Base-by-base conservation (phyloP, 2,888 invertebrate genomes). In the Tetropium fuscum region DNA sequence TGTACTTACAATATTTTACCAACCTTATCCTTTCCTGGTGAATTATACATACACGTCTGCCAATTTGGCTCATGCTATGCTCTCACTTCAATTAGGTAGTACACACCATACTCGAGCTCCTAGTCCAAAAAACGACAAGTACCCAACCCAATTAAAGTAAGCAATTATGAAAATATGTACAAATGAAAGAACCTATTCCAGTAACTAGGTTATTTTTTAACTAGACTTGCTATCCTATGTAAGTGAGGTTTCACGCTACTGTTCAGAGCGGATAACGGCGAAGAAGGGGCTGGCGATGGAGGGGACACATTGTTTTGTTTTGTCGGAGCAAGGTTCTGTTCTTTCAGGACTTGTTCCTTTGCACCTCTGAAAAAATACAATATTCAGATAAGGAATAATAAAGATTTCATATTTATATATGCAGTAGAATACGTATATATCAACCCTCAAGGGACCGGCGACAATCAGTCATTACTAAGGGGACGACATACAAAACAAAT, bases 331-430 rank as follows among this genome's bases (percentile, higher is more conserved):
- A 69, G 53, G 43, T 66, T 79, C 45, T 81, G 79, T 53, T 83
- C 83, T 71, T 83, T 83, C 18, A 81, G 65, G 15, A 82, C 80
- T 77, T 84, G 83, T 66, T 84, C 84, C 69, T 84, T 84, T 27
- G 84, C 84, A 56, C 84, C 83, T 66, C 85, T 85, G 72, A 43
- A 81, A 80, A 65, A 73, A 51, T n/a, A n/a, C n/a, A n/a, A n/a
- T n/a, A n/a, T n/a, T n/a, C n/a, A n/a, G n/a, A n/a, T n/a, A n/a
- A n/a, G n/a, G n/a, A n/a, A n/a, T n/a, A 66, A 61, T 45, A 51
- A 16, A 38, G 8, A 19, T 44, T 22, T 6, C 18, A 0, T 2
- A 4, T 27, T 2, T n/a, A 4, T 8, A 27, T 8, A n/a, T 27
- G 8, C 2, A 27, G 4, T 25, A n/a, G 25, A 25, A 2, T 8